A percentile compares a stretch with the other conserved stretches of the same genome.
These are phyloP conservation scores for Rhopalosiphum maidis DNA, from an alignment of 1,140 invertebrate genomes.

Conservation along the genomic window DNA sequence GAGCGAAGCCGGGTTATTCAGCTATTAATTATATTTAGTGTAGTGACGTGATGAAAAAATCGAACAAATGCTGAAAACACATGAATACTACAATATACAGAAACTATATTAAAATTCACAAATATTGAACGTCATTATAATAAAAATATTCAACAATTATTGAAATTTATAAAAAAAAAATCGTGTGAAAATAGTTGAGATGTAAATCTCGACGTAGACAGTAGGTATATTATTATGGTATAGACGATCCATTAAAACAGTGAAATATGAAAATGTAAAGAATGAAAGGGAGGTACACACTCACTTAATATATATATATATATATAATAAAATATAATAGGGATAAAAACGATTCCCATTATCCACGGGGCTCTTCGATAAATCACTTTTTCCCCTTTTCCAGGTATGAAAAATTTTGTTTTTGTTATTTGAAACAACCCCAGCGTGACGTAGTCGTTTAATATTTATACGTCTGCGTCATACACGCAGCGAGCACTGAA, in stretches of 20 bases:
- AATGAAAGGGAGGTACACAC: neutral
- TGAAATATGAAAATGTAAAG: slow-evolving; percentile 12
- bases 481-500: neutral
- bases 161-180: neutral
- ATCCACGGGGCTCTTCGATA: slow-evolving; percentile 29
- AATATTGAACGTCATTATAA: neutral
- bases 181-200: slow-evolving; percentile 29
- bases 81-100: neutral
- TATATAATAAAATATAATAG: slow-evolving; percentile 24
- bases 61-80: neutral
- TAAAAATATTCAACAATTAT: neutral
- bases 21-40: neutral
- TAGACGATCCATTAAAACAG: slow-evolving; percentile 36
- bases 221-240: neutral
- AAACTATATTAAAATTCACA: neutral
- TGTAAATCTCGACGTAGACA: neutral
- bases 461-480: neutral
- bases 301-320: too few species aligned
- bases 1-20: too few species aligned
- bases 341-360: slow-evolving; percentile 53
- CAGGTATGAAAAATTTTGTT: slow-evolving; percentile 40
- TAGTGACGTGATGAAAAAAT: neutral
- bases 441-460: slow-evolving; percentile 47
- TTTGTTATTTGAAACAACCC: slow-evolving; percentile 39
- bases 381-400: slow-evolving; percentile 51